Percentiles rank a stretch among this genome's conserved stretches.
phyloP scores from a whole-genome alignment of 2,113 vertebrate genomes.

The Carettochelys insculpta region DNA sequence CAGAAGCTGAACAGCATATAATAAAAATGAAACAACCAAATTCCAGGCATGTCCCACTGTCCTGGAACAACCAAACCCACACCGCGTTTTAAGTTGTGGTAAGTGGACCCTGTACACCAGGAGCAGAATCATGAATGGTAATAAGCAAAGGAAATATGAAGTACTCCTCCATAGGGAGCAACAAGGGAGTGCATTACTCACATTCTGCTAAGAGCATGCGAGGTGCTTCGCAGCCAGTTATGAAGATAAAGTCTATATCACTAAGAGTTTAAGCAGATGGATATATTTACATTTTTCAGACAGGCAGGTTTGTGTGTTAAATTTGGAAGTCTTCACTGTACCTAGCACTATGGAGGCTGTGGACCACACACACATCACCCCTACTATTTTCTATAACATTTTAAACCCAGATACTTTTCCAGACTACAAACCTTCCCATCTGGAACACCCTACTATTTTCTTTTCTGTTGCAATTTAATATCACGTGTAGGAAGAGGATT shows the following conservation, averaged over 20 bases:
- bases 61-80: too few species aligned
- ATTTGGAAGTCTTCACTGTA: background rate
- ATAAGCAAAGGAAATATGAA: background rate
- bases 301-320: background rate
- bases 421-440: background rate
- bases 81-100: too few species aligned
- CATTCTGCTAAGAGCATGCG: background rate
- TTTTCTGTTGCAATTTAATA: background rate
- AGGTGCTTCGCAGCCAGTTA: background rate
- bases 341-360: background rate
- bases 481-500: background rate
- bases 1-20: background rate
- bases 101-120: rapidly evolving
- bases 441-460: background rate
- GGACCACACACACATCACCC: background rate
- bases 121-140: background rate
- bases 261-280: background rate
- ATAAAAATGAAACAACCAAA: too few species aligned
- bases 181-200: background rate
- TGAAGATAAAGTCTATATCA: background rate
- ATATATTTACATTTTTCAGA: background rate
- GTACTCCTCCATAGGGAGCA: background rate
- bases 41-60: too few species aligned
- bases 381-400: background rate
- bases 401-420: background rate